phyloP scores from a whole-genome alignment of 2,888 invertebrate species.

The Drosophila putrida region DNA sequence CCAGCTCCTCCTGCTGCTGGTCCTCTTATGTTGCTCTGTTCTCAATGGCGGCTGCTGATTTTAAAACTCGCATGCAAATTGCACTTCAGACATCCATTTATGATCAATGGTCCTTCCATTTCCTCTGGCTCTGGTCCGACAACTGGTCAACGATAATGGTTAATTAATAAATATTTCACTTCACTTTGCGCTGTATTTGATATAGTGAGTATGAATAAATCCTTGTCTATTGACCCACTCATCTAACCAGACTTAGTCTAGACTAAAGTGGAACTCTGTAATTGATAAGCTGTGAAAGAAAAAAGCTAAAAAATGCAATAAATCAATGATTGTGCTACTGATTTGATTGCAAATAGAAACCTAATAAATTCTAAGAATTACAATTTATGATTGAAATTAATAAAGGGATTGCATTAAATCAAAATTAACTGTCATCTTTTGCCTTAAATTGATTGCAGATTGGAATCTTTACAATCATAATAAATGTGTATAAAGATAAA shows the following conservation, averaged over 20 bases:
- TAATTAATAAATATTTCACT: conserved; percentile 78
- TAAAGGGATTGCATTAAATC: too few species aligned
- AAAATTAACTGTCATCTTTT: too few species aligned
- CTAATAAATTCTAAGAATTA: too few species aligned
- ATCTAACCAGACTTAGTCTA: conserved; percentile 19
- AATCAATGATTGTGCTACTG: too few species aligned
- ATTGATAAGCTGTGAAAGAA: too few species aligned
- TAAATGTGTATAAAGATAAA: too few species aligned
- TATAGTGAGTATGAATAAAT: conserved; percentile 5
- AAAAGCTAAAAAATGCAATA: too few species aligned
- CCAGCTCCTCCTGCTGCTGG: neutral
- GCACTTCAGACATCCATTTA: conserved; percentile 78
- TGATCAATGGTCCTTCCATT: conserved; percentile 49
- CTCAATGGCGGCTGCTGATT: conserved; percentile 63
- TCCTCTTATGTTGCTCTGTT: neutral
- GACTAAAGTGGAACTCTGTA: conserved; percentile 8
- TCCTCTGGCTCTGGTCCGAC: conserved; percentile 25
- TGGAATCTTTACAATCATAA: too few species aligned
- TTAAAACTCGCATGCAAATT: conserved; percentile 68
- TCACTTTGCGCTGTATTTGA: conserved; percentile 9
- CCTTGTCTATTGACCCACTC: conserved; percentile 61
- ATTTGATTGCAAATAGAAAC: too few species aligned
- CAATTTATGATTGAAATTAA: too few species aligned
- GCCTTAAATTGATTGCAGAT: too few species aligned
- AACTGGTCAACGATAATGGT: conserved; percentile 73